These are phyloP conservation scores for Aricia agestis DNA, from an alignment of 1,140 invertebrate genomes.

Conservation along the genomic window DNA sequence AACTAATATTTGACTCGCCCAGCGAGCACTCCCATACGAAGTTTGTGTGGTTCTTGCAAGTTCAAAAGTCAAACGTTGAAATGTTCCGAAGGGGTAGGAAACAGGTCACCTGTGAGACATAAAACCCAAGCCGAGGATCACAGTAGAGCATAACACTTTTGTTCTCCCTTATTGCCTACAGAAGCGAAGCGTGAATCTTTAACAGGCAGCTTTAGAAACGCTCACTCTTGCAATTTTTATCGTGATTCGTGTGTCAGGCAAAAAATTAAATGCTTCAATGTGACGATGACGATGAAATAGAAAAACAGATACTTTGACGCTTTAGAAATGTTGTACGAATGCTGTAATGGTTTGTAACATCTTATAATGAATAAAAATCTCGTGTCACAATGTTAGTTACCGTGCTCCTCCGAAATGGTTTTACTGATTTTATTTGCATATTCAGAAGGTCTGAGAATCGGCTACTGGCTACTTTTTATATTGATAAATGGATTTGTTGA, in stretches of 20 bases:
- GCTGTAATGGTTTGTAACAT: no score
- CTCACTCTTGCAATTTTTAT: neutral
- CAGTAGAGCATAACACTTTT: neutral
- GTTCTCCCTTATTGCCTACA: neutral
- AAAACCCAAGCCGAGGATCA: neutral
- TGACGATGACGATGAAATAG: neutral
- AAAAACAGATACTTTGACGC: no score
- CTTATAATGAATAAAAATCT: no score
- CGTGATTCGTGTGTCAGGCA: neutral
- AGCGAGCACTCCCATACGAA: neutral
- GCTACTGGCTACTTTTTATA: no score
- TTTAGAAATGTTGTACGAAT: no score
- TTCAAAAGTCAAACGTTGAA: neutral
- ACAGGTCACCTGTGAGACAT: conserved; percentile 2
- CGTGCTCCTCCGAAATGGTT: no score
- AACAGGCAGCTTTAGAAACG: neutral
- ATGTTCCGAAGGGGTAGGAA: neutral
- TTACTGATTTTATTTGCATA: no score
- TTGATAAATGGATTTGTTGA: no score
- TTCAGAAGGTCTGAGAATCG: no score
- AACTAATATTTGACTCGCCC: neutral
- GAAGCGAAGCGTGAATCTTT: neutral
- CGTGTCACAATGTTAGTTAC: no score
- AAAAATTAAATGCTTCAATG: neutral
- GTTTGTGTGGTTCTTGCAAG: neutral